Percentiles rank a stretch among this genome's conserved stretches.
Conservation (phyloP, 1,140 invertebrate species). For the Zaprionus kolodkinae region DNA sequence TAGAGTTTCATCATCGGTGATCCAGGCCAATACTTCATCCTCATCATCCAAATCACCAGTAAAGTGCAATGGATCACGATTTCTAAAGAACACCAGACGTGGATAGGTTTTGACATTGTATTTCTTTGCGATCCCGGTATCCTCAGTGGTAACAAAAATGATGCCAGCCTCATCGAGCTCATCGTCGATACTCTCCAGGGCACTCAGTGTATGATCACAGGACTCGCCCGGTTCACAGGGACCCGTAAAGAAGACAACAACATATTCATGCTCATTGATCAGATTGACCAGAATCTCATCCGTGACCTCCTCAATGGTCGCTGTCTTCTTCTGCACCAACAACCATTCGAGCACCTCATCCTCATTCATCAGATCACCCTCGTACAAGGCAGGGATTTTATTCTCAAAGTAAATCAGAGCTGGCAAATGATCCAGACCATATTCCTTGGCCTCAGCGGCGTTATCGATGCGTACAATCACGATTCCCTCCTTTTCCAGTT, state of each 20-base stretch:
- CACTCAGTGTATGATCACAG: constrained; percentile 93
- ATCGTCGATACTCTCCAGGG: constrained; percentile 96
- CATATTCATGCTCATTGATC: constrained; percentile 96
- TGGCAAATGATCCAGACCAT: constrained; percentile 95
- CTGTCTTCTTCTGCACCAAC: constrained; percentile 94
- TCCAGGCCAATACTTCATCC: constrained; percentile 95
- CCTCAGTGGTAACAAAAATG: constrained; percentile 96
- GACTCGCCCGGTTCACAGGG: constrained; percentile 94
- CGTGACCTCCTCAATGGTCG: constrained; percentile 97
- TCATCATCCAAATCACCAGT: constrained; percentile 94
- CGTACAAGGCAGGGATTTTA: constrained; percentile 95
- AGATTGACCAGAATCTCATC: constrained; percentile 95
- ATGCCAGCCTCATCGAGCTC: constrained; percentile 96
- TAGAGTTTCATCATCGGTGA: constrained; percentile 95
- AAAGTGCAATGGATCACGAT: constrained; percentile 91
- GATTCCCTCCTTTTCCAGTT: constrained; percentile 94
- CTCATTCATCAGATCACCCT: constrained; percentile 96
- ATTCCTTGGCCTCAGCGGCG: constrained; percentile 94
- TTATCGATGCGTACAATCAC: constrained; percentile 95
- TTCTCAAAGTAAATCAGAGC: constrained; percentile 96
- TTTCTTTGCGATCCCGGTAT: constrained; percentile 92
- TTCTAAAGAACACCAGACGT: constrained; percentile 94
- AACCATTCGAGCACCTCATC: constrained; percentile 96
- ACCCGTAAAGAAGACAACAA: constrained; percentile 96
- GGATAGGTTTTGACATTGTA: constrained; percentile 94